Evolutionary conservation across 2,797 vertebrate species (phyloP), one percentile per base, ranked within the genome.

Genomic region (Podargus strigoides): DNA sequence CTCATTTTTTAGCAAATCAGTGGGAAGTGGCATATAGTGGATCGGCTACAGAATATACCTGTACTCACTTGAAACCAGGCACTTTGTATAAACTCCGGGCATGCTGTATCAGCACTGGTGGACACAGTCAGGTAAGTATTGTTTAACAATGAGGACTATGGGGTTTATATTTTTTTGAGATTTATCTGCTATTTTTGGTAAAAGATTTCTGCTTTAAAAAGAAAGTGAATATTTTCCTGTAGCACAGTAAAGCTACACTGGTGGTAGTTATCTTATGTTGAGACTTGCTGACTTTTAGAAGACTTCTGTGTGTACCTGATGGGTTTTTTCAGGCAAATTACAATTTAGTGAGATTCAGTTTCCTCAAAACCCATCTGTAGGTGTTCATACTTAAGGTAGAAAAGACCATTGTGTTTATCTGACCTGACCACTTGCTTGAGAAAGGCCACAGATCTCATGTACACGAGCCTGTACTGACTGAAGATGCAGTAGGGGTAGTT

Each of bases 11-110:
- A 99, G 99, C 98, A 55, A 98, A 97, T 88, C 99, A 99, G 62
- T 99, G 99, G 99, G 98, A 98, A 84, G 98, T 99, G 90, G 98
- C 98, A 0, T 99, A 99, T 89, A 99, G 98, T 34, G 99, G 99
- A 66, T 98, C 99, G 0, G 98, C 98, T 69, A 99, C 98, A 53
- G 98, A 99, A 91, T 98, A 98, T 94, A 97, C 98, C 81, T 99
- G 98, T 95, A 98, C 98, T 97, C 98, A 98, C 91, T 98, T 99
- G 98, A 99, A 98, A 94, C 98, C 99, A 55, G 98, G 98, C 95
- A 99, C 99, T 97, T 97, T 98, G 97, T 99, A 99, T 97, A 98
- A 97, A 91, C 98, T 99, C 79, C 98, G 99, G 63, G 98, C 99
- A 42, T 99, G 99, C 97, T 99, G 99, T 97, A 99, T 99, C 98